Evolutionary conservation across 2,888 invertebrate genomes (phyloP), one percentile per base, ranked within the genome.

Genomic region (Lasioglossum figueresi): DNA sequence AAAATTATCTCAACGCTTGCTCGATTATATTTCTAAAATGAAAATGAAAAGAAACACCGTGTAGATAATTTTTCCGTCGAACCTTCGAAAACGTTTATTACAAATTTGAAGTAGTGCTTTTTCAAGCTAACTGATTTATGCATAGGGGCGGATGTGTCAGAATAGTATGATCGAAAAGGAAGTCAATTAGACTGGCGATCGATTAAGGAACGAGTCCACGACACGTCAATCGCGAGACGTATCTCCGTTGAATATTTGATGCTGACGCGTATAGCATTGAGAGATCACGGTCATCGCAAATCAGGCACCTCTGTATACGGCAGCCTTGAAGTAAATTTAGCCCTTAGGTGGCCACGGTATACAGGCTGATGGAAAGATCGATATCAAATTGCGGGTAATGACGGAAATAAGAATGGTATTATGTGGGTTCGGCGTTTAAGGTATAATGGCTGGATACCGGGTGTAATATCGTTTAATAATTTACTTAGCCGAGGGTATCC

Each of bases 371-470:
- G 84, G 83, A 86, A 75, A 88, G 83, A 86, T 86, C 88, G 76
- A 83, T 88, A 90, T 90, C 88, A 85, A 85, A 88, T 90, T 88
- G 85, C 84, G 80, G 83, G 79, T 90, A 88, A 90, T 90, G 83
- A 85, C 84, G 88, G 88, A 89, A 89, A 89, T 86, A 90, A 90
- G 88, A 90, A 88, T 81, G 82, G 84, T 81, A 86, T 86, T 85
- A 85, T 76, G 82, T 52, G 83, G 72, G 68, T 78, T 78, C 76
- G 79, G 68, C 76, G 81, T 84, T 89, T 83, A 84, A 81, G 79
- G 71, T 73, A 74, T 82, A 85, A 82, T 76, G 76, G 66, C 56
- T 66, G 59, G 82, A 76, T 78, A 76, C 70, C 70, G 34, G 63
- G 74, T 16, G 43, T 76, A 82, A 84, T 79, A 80, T 86, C 75